Percentiles rank a stretch among this genome's conserved stretches.
Conservation (phyloP, 2,797 vertebrate genomes). For the Dallia pectoralis region DNA sequence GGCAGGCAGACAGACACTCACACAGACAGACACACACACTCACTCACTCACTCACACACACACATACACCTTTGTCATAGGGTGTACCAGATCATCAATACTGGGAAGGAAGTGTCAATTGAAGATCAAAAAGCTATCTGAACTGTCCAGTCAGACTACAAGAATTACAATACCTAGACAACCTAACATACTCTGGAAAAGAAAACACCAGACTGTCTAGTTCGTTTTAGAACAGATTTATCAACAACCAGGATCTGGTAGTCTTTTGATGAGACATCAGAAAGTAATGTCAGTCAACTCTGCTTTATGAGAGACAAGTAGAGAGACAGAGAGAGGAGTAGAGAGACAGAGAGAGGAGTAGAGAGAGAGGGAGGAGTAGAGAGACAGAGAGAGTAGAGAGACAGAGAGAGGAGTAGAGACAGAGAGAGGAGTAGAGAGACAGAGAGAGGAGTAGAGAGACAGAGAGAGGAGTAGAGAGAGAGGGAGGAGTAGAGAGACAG, state of each 20-base stretch:
- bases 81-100: neutral
- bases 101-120: too few species aligned
- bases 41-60: neutral
- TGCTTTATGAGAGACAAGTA: neutral
- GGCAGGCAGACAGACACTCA: neutral
- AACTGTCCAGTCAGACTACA: neutral
- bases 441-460: neutral
- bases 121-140: neutral
- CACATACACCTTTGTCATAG: neutral
- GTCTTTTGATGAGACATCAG: neutral
- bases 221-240: neutral
- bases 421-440: neutral
- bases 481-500: too few species aligned
- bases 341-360: neutral
- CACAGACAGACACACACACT: neutral
- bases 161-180: neutral
- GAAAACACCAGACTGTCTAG: neutral
- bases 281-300: neutral
- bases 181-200: neutral
- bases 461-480: neutral
- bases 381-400: neutral
- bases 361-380: neutral
- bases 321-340: constrained; percentile 1
- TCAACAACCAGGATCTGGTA: neutral
- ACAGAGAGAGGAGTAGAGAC: neutral